Conservation (phyloP, 2,113 vertebrate genomes). For the Anguilla japonica region DNA sequence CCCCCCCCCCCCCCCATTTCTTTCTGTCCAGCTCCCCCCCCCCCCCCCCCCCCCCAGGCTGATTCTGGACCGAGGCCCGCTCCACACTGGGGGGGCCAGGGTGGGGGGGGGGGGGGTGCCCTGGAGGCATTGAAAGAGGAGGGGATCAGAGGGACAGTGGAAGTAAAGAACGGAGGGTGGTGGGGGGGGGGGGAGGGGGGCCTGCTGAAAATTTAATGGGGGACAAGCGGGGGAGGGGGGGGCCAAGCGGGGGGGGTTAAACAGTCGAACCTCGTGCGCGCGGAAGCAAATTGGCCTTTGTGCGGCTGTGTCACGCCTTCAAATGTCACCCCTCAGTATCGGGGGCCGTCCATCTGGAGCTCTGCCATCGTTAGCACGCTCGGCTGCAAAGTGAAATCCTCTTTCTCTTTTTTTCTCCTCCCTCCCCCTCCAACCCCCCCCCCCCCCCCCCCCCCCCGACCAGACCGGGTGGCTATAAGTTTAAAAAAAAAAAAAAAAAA, state of each 20-base stretch:
- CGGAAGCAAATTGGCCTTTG: neutral
- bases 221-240: constrained; percentile 64
- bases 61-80: constrained; percentile 63
- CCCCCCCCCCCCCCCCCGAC: too few relatives aligned
- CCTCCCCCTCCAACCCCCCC: too few relatives aligned
- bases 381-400: neutral
- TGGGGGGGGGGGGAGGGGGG: constrained; percentile 4
- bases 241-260: constrained; percentile 48
- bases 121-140: constrained; percentile 65
- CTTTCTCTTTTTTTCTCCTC: too few relatives aligned
- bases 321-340: neutral
- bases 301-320: neutral
- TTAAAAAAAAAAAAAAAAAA: neutral
- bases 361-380: too few relatives aligned
- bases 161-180: constrained; percentile 51
- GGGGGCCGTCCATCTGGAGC: too few relatives aligned
- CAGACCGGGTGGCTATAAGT: neutral
- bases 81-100: constrained; percentile 68
- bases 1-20: constrained; percentile 26
- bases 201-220: constrained; percentile 77
- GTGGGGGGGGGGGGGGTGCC: constrained; percentile 61
- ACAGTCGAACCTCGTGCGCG: neutral
- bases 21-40: constrained; percentile 32
- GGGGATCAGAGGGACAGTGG: constrained; percentile 71
- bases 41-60: constrained; percentile 66